Base-by-base conservation (phyloP, 2,888 invertebrate species). In the Tryphoninae sp. region DNA sequence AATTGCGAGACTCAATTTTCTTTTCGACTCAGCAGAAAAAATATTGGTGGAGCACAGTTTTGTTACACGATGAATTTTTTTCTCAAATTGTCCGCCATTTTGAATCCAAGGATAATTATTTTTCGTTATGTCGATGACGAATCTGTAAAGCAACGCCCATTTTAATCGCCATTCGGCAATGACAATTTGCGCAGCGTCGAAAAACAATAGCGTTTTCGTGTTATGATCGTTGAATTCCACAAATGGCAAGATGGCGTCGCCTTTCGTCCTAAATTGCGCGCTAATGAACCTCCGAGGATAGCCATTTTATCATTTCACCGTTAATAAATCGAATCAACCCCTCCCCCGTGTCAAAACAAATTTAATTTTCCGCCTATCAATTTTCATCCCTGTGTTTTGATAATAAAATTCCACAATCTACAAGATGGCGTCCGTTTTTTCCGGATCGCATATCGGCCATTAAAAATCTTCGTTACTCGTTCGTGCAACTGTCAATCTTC, bases 351-450 rank as follows among this genome's bases (percentile, higher is more conserved):
- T 33, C 33, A 33, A 33, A 33, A 33, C 6, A 6, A 33, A 33
- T 33, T 33, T 4, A 3, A 33, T 33, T 33, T 33, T 33, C 33
- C 33, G 7, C 6, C 33, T 8, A 26, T n/a, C 3, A 45, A 26
- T 16, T 51, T 51, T n/a, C 13, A 51, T 11, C 2, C 2, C 53
- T 53, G 11, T 51, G 22, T 6, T 67, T 53, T 26, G 42, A 62
- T 53, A 26, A 19, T 53, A 11, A 26, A 26, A n/a, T 62, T 40
- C 40, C 11, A n/a, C 16, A 55, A 51, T 9, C 42, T 53, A 19
- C 73, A 73, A 73, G 42, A 73, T 73, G 73, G 73, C 73, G 73
- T 53, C 53, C 40, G 40, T 42, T 64, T 64, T 64, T 13, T 51
- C 53, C 4, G 23, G 64, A 45, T 45, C 13, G 45, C 45, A 1